Conservation (phyloP, 1,140 invertebrate genomes). For the Anadara kagoshimensis region DNA sequence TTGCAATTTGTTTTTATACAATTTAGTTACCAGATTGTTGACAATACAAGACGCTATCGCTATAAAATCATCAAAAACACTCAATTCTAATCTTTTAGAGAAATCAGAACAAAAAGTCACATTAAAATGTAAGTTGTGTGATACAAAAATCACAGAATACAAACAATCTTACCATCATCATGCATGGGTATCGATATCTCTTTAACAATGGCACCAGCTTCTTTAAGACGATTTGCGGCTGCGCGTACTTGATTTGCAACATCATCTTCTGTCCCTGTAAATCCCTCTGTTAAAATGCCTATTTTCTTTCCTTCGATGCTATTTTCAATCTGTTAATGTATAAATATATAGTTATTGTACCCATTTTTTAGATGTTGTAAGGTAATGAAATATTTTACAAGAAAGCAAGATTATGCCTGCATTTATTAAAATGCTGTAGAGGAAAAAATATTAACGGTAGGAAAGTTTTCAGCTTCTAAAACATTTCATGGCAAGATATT, state of each 20-base stretch:
- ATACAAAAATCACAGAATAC: too few species aligned
- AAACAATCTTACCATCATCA: constrained; percentile 15
- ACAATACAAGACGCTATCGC: neutral
- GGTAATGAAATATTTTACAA: too few species aligned
- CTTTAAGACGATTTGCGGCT: constrained; percentile 8
- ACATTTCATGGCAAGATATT: too few species aligned
- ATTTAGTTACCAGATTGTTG: too few species aligned
- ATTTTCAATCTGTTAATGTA: constrained; percentile 2
- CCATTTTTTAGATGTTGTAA: too few species aligned
- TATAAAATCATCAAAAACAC: neutral
- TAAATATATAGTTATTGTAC: too few species aligned
- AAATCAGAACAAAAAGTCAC: neutral
- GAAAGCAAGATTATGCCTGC: too few species aligned
- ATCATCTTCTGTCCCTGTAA: constrained; percentile 26
- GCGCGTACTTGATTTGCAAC: constrained; percentile 22
- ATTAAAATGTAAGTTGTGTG: too few species aligned
- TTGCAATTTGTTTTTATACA: too few species aligned
- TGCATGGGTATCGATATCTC: constrained; percentile 43
- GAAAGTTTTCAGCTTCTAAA: too few species aligned
- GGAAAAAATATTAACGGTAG: too few species aligned
- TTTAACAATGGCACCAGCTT: constrained; percentile 29
- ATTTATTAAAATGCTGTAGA: too few species aligned
- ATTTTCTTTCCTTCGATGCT: constrained; percentile 19
- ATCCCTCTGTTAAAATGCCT: constrained; percentile 40
- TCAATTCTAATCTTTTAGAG: neutral